Evolutionary conservation across 1,140 invertebrate genomes (phyloP).

Genomic region (Batillaria attramentaria): DNA sequence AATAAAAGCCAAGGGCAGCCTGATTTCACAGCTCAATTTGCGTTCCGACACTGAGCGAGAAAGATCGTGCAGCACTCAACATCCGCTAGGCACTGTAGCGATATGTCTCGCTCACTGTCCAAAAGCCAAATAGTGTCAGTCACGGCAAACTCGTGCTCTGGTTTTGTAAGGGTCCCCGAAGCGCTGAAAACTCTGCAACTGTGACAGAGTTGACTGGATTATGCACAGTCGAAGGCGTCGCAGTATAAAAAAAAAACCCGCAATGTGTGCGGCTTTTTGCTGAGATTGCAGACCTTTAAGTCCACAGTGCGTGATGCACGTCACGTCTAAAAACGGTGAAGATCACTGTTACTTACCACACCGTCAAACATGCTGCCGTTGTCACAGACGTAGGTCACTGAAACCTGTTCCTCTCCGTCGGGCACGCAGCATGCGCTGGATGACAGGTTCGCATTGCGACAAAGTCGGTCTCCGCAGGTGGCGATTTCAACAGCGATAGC

Average conservation of each 20-base stretch:
- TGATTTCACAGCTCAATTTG: no score
- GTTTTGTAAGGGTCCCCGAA: neutral
- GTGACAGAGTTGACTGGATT: neutral
- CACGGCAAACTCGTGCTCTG: no score
- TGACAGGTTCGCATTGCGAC: neutral
- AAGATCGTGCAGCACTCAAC: no score
- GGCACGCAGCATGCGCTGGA: neutral
- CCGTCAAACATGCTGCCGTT: neutral
- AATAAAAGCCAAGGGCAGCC: no score
- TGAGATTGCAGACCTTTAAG: no score
- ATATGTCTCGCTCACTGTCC: no score
- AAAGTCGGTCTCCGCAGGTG: neutral
- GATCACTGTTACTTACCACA: neutral
- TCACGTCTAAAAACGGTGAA: neutral
- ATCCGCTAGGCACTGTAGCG: no score
- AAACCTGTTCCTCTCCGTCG: neutral
- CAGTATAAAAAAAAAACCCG: neutral
- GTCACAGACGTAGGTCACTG: neutral
- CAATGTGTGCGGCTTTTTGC: neutral
- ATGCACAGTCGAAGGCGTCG: neutral
- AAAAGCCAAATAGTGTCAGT: no score
- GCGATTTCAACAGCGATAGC: neutral
- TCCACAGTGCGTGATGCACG: no score
- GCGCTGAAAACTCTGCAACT: neutral
- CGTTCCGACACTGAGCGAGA: no score